Base-by-base conservation (phyloP, 2,888 invertebrate genomes). In the Tenthredo scrophulariae region DNA sequence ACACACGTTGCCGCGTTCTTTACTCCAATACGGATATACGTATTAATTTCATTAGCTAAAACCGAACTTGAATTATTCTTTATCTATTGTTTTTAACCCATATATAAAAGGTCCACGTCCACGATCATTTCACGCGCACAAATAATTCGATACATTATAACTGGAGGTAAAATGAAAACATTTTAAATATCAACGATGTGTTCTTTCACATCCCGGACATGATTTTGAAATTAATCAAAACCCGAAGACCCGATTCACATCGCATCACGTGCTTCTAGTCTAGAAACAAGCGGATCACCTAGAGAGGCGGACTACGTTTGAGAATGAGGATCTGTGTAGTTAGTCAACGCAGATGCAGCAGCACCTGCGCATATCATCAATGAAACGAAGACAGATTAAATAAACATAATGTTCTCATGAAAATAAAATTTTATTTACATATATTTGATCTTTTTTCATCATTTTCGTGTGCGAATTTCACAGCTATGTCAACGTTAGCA, bases 401-500 rank as follows among this genome's bases (percentile, higher is more conserved):
- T 33, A 33, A 33, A 37, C 37, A 37, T 37, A 37, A n/a, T 10
- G 37, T 54, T n/a, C 10, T 54, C 7, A 54, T 54, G 5, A n/a
- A 13, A 43, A 74, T 74, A 40, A 22, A 43, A 22, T 13, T 72
- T 40, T 9, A 74, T 74, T 74, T 26, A 37, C 33, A 84, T 15
- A 74, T 15, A 13, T 22, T 72, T 50, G 50, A 7, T 50, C 9
- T 84, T 80, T 26, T 84, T 62, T 50, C 15, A 15, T 86, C 70
- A 18, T 86, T 74, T 29, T 74, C 67, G 43, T 85, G 84, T 40
- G 85, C 77, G 84, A 86, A 74, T n/a, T 87, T 85, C 10, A 84
- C 67, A 3, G 89, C 91, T 72, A 89, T 86, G 13, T 88, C 85
- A 26, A 88, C 87, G 74, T 89, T 88, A 72, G 90, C 87, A 43